Conservation (phyloP, 2,888 invertebrate species). For the Melinaea menophilus region DNA sequence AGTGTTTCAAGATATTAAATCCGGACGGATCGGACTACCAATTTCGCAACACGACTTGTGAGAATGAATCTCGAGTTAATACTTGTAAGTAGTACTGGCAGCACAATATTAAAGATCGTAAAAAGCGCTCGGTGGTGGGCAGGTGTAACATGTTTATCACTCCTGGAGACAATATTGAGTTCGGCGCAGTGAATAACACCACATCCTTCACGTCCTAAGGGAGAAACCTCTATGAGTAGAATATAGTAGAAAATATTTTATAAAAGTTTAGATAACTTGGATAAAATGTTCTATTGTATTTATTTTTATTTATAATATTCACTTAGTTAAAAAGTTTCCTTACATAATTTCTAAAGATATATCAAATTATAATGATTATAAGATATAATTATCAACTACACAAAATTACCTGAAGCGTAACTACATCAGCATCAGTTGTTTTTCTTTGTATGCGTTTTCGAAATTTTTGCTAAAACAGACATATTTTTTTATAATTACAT, state of each 20-base stretch:
- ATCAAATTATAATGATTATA: not conserved
- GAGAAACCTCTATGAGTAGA: conserved; percentile 13
- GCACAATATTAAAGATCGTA: conserved; percentile 77
- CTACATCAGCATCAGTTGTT: conserved; percentile 58
- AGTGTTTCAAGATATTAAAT: not conserved
- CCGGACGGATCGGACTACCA: not conserved
- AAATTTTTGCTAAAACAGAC: conserved; percentile 54
- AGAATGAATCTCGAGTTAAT: conserved; percentile 25
- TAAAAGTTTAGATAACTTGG: not conserved
- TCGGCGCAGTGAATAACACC: conserved; percentile 66
- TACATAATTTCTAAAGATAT: not conserved
- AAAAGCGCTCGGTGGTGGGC: conserved; percentile 72
- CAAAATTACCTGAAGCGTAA: conserved; percentile 52
- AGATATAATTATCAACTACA: conserved; percentile 7
- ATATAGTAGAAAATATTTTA: conserved; percentile 16
- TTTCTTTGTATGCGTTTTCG: conserved; percentile 69
- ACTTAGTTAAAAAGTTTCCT: not conserved
- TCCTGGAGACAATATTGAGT: conserved; percentile 56
- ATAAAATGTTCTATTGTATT: not conserved
- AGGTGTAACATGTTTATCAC: conserved; percentile 74
- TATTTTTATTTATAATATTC: not conserved
- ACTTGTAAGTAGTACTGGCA: conserved; percentile 78
- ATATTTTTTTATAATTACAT: not conserved
- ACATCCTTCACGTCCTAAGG: conserved; percentile 78
- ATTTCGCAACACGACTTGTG: conserved; percentile 2